These are phyloP conservation scores for Teinopalpus imperialis DNA, from an alignment of 2,888 invertebrate species.

Conservation along the genomic window DNA sequence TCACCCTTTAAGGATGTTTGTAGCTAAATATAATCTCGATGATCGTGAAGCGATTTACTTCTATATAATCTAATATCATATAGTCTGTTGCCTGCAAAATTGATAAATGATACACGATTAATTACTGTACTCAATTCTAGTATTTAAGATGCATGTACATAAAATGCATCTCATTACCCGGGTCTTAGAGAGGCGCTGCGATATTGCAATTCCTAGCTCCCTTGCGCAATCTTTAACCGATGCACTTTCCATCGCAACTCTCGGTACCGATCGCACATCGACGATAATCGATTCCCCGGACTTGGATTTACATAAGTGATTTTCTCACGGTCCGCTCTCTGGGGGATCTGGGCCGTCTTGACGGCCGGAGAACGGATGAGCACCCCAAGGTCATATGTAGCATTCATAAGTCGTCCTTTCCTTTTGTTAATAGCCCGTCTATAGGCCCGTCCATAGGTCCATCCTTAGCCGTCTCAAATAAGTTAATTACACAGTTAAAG, in stretches of 20 bases:
- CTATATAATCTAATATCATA: neutral
- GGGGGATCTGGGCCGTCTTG: constrained; percentile 60
- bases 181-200: constrained; percentile 29
- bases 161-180: constrained; percentile 29
- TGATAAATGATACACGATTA: constrained; percentile 1
- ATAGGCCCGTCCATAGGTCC: neutral
- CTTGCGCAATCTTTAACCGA: constrained; percentile 52
- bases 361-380: constrained; percentile 65
- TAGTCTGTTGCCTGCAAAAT: neutral
- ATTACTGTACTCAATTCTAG: neutral
- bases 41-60: neutral
- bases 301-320: constrained; percentile 72
- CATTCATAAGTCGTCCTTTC: constrained; percentile 6
- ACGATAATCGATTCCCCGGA: constrained; percentile 73
- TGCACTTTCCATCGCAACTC: constrained; percentile 69
- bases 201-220: constrained; percentile 36
- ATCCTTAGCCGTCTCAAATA: neutral
- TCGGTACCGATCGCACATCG: constrained; percentile 46
- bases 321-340: constrained; percentile 74
- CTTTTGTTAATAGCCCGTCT: constrained; percentile 15
- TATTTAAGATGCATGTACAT: neutral
- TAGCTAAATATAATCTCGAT: no score
- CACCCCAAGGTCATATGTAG: constrained; percentile 54
- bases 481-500: no score
- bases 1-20: no score